phyloP scores from a whole-genome alignment of 1,140 invertebrate genomes.

The Cydia strobilella region DNA sequence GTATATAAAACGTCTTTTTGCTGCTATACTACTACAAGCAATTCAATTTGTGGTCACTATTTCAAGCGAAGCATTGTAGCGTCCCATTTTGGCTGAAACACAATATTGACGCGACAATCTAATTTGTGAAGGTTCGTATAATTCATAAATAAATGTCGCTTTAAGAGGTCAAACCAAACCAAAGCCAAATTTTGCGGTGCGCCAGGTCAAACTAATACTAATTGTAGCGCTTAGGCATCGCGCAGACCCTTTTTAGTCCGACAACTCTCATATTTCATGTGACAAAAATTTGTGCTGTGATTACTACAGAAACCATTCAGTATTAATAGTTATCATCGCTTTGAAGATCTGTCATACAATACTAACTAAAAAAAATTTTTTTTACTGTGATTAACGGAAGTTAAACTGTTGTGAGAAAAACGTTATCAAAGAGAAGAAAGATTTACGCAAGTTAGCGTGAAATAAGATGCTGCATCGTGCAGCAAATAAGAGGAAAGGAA shows the following conservation, averaged over 20 bases:
- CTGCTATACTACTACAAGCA: neutral
- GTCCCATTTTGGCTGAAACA: neutral
- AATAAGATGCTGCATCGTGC: slow-evolving; percentile 49
- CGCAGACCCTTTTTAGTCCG: too few species aligned
- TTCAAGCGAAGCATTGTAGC: neutral
- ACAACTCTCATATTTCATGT: neutral
- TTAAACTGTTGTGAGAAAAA: neutral
- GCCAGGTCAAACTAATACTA: neutral
- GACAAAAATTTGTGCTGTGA: neutral
- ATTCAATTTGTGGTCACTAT: neutral
- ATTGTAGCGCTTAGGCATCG: neutral
- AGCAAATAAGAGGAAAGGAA: slow-evolving; percentile 46
- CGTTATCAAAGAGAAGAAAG: neutral
- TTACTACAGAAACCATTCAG: too few species aligned
- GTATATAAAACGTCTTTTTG: neutral
- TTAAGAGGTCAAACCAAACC: neutral
- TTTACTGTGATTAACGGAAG: too few species aligned
- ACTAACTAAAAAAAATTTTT: too few species aligned
- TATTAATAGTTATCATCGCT: too few species aligned
- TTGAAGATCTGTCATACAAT: too few species aligned
- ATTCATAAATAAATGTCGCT: slow-evolving; percentile 5
- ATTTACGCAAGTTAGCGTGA: slow-evolving; percentile 48
- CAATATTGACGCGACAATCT: slow-evolving; percentile 11
- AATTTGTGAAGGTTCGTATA: slow-evolving; percentile 5
- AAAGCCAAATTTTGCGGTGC: neutral